Conservation (phyloP, 2,888 invertebrate species). For the Drosophila hamatofila region DNA sequence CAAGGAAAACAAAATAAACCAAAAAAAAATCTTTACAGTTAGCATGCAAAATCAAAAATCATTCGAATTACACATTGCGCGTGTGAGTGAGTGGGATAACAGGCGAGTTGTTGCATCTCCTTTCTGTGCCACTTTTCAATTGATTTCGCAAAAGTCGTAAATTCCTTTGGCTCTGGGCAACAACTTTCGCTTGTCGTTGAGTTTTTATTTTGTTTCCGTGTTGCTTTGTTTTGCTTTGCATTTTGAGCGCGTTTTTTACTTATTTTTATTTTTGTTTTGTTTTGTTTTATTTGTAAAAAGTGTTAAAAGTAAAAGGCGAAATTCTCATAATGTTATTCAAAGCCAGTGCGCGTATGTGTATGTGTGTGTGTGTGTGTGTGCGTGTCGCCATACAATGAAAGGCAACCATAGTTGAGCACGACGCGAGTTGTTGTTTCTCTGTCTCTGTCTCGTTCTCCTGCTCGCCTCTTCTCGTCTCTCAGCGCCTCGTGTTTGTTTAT, state of each 20-base stretch:
- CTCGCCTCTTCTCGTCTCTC: slow-evolving; percentile 45
- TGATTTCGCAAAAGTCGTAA: slow-evolving; percentile 79
- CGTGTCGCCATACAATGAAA: slow-evolving; percentile 52
- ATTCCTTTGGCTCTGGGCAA: slow-evolving; percentile 69
- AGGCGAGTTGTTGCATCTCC: slow-evolving; percentile 21
- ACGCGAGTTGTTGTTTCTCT: slow-evolving; percentile 66
- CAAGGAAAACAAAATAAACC: neutral
- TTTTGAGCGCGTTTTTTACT: slow-evolving; percentile 48
- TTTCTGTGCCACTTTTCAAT: slow-evolving; percentile 71
- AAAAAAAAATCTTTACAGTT: slow-evolving; percentile 6
- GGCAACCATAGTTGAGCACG: slow-evolving; percentile 58
- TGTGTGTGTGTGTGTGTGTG: slow-evolving; percentile 32
- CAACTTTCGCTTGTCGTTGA: slow-evolving; percentile 68
- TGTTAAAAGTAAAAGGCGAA: slow-evolving; percentile 74
- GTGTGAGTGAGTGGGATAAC: neutral
- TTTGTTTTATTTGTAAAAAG: slow-evolving; percentile 56
- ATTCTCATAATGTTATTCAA: slow-evolving; percentile 79
- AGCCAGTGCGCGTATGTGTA: slow-evolving; percentile 42
- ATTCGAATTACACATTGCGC: slow-evolving; percentile 3
- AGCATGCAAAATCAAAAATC: slow-evolving; percentile 46
- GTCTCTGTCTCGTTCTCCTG: slow-evolving; percentile 44
- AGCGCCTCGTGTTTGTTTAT: slow-evolving; percentile 77
- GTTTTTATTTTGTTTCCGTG: slow-evolving; percentile 39
- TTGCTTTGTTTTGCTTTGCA: slow-evolving; percentile 50
- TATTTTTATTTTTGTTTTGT: neutral